Percentiles rank a stretch among this genome's conserved stretches.
Conservation (phyloP, 2,113 vertebrate species). For the Lutjanus erythropterus region DNA sequence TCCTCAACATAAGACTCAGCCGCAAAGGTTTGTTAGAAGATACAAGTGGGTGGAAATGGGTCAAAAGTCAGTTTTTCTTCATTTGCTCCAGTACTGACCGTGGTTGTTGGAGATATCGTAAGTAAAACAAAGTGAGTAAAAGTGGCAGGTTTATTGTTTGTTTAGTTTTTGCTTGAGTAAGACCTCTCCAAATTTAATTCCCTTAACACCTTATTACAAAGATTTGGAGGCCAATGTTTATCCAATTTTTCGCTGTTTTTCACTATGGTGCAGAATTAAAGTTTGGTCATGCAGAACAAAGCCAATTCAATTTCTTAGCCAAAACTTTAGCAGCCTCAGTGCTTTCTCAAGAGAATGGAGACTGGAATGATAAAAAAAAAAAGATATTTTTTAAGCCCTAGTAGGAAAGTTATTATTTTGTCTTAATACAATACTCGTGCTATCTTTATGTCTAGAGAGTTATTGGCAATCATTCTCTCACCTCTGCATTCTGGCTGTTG, state of each 20-base stretch:
- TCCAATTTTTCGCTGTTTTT: background rate
- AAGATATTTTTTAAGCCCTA: background rate
- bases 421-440: background rate
- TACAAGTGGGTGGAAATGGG: background rate
- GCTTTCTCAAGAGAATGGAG: background rate
- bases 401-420: background rate
- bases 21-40: background rate
- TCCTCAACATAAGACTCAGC: background rate
- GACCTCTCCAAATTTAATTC: slow-evolving; percentile 39
- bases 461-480: background rate
- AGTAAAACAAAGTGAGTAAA: background rate
- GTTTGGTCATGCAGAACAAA: slow-evolving; percentile 11
- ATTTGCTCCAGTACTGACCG: background rate
- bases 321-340: background rate
- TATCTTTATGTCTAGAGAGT: background rate
- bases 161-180: slow-evolving; percentile 49
- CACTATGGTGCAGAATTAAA: slow-evolving; percentile 16
- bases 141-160: slow-evolving; percentile 33
- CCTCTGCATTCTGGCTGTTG: background rate
- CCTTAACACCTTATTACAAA: slow-evolving; percentile 34
- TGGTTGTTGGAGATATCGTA: background rate
- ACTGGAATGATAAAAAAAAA: background rate
- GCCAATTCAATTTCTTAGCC: slow-evolving; percentile 24
- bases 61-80: background rate
- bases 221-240: slow-evolving; percentile 29